Conservation (phyloP, 1,140 invertebrate genomes). For the Batillaria attramentaria region DNA sequence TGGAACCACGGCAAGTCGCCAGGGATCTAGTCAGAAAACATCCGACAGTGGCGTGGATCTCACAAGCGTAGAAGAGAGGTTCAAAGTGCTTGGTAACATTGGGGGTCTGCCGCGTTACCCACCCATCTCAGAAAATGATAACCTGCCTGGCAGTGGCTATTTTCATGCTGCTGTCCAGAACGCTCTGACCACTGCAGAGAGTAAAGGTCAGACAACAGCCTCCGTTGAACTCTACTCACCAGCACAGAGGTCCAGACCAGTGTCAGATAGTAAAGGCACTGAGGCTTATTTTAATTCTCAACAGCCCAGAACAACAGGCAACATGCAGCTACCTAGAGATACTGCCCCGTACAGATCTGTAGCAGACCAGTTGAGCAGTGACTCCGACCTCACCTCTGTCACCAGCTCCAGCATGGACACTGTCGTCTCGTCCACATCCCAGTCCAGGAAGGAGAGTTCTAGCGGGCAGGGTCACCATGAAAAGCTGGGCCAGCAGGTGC, state of each 20-base stretch:
- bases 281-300: no score
- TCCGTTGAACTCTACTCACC: no score
- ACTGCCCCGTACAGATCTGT: no score
- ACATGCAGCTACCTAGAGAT: no score
- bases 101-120: neutral
- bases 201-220: no score
- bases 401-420: constrained; percentile 11
- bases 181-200: constrained; percentile 2
- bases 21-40: neutral
- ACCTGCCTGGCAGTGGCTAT: constrained; percentile 19
- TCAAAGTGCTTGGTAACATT: constrained; percentile 1
- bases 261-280: no score
- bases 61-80: neutral
- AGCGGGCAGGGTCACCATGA: neutral
- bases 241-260: no score
- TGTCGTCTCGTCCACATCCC: neutral
- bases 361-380: neutral
- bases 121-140: neutral
- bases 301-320: no score
- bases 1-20: neutral
- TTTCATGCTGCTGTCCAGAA: constrained; percentile 13
- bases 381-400: neutral
- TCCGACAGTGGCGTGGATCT: neutral
- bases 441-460: neutral
- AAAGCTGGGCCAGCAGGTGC: constrained; percentile 8